These are phyloP conservation scores for Mesocricetus auratus DNA, from an alignment of 2,113 vertebrate genomes.

Conservation along the genomic window DNA sequence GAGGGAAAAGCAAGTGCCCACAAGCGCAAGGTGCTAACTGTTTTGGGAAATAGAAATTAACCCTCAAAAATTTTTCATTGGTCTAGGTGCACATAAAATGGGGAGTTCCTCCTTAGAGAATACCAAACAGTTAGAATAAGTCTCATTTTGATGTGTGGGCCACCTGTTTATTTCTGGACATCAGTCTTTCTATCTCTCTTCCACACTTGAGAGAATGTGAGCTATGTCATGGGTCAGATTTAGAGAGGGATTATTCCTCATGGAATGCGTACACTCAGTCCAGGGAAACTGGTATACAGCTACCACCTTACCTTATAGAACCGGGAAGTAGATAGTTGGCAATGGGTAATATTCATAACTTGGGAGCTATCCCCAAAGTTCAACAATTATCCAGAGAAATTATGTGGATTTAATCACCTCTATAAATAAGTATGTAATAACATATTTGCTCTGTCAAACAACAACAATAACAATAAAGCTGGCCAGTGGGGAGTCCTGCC, in stretches of 20 bases:
- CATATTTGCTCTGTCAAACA: background rate
- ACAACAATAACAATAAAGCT: background rate
- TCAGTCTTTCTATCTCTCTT: background rate
- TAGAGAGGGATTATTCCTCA: background rate
- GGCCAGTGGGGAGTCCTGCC: background rate
- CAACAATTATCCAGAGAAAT: background rate
- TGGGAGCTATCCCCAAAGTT: background rate
- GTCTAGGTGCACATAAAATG: conserved; percentile 4
- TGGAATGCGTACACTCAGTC: background rate
- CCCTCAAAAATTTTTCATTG: background rate
- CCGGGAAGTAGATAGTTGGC: background rate
- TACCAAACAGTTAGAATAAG: background rate
- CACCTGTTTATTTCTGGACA: background rate
- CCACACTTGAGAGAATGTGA: conserved; percentile 31
- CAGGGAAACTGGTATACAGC: background rate
- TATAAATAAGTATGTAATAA: background rate
- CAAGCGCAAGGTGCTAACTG: background rate
- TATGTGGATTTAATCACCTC: background rate
- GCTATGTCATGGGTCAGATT: background rate
- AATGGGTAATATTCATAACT: background rate
- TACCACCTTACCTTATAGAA: background rate
- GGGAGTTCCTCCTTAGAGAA: background rate
- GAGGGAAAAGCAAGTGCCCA: conserved; percentile 41
- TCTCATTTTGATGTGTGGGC: background rate
- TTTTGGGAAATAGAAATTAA: conserved; percentile 67